Base-by-base conservation (phyloP, 2,113 vertebrate species). In the Pelodiscus sinensis region DNA sequence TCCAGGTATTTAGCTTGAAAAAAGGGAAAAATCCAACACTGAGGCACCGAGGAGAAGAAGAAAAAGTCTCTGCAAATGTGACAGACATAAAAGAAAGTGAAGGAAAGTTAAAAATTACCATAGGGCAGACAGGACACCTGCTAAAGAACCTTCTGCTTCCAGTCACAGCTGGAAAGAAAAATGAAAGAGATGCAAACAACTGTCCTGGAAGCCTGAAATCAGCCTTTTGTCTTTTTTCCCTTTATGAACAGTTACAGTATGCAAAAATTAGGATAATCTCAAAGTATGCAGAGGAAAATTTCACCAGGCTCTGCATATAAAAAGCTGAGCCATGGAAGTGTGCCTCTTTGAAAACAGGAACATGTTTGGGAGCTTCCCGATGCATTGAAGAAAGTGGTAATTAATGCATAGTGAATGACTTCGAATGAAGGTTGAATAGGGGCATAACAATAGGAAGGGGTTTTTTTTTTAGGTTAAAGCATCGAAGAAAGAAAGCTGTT, bases 381-480 rank as follows among this genome's bases (percentile, higher is more conserved):
- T 71, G 97, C 97, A 95, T 90, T 96, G 97, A 97, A 97, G 98
- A 97, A 97, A 98, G 97, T 97, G 97, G 97, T 98, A 98, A 98
- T 98, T 98, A 98, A 98, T 98, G 98, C 98, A 98, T 90, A 98
- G 97, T 97, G 98, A 98, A 96, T 97, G 97, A 98, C 97, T 98
- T 97, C 97, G 97, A 98, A 98, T 97, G 98, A 97, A 97, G 97
- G 97, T 94, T 97, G 98, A 98, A 98, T 98, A 97, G 97, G 94
- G 92, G 84, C 90, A 93, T 97, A 97, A 98, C 97, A 98, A 98
- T 98, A 94, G 97, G 90, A 96, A 97, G 96, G 44, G 6, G 87
- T 87, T 89, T 95, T 87, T 96, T 93, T 97, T 97, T 97, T 94
- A 98, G 96, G 95, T 96, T 97, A 96, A 98, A 98, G 96, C 96